Percentiles rank a stretch among this genome's conserved stretches.
Conservation (phyloP, 2,113 vertebrate genomes). For the rabbit (Oryctolagus cuniculus) region DNA sequence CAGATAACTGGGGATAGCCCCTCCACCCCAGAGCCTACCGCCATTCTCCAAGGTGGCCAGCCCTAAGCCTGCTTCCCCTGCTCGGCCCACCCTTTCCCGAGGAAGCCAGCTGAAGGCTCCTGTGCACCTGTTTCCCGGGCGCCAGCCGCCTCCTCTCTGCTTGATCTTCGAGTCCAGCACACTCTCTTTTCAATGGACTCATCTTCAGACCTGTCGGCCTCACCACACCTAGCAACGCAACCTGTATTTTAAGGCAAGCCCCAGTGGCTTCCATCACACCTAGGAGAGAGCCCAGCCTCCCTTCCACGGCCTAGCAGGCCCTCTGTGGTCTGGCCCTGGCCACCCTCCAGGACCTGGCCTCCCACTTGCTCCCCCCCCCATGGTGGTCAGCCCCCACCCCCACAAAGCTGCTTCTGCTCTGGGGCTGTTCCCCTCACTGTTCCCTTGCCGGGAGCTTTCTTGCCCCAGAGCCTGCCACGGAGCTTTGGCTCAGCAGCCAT, state of each 20-base stretch:
- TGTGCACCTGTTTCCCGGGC: not conserved
- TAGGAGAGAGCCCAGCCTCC: not conserved
- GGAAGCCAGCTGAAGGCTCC: not conserved
- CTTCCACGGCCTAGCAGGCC: not conserved
- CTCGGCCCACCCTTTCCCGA: not conserved
- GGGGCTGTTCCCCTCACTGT: not conserved
- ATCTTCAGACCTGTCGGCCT: not conserved
- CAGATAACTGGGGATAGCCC: not conserved
- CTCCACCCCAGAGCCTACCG: not conserved
- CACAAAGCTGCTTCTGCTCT: not conserved
- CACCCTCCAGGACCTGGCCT: not conserved
- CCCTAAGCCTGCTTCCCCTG: not conserved
- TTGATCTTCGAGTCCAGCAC: not conserved
- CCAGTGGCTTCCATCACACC: not conserved
- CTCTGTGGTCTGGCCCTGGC: not conserved
- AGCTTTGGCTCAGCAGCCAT: not conserved
- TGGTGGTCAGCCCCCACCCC: too few relatives aligned
- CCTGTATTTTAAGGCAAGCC: not conserved
- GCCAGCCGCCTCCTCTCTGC: not conserved
- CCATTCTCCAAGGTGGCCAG: not conserved
- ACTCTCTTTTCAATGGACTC: not conserved
- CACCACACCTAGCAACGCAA: not conserved
- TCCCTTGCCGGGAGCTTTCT: not conserved
- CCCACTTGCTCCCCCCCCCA: accelerated
- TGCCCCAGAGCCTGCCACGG: not conserved